Conservation (phyloP, 2,113 vertebrate species). For the Anoplopoma fimbria region DNA sequence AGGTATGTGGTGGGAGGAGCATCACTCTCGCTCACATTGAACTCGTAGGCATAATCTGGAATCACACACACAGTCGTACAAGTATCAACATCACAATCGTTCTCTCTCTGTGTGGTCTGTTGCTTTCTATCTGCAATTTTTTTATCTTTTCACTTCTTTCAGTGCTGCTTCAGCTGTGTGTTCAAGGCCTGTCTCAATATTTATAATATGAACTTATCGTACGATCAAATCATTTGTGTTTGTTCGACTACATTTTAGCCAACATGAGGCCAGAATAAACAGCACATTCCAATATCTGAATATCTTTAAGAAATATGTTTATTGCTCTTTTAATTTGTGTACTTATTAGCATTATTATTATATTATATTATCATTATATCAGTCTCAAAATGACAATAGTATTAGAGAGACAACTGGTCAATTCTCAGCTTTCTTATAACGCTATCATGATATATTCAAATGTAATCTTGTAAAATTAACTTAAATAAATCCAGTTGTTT, state of each 20-base stretch:
- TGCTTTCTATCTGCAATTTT: neutral
- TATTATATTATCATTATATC: neutral
- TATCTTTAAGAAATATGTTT: neutral
- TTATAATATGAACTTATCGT: too few relatives aligned
- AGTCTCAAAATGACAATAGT: neutral
- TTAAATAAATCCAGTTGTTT: too few relatives aligned
- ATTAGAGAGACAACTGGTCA: too few relatives aligned
- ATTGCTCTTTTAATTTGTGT: neutral
- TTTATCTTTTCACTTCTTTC: too few relatives aligned
- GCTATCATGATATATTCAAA: too few relatives aligned
- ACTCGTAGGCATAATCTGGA: slow-evolving; percentile 93
- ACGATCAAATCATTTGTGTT: neutral
- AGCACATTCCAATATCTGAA: neutral
- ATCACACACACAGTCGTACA: neutral
- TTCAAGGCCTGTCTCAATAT: too few relatives aligned
- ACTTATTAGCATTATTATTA: neutral
- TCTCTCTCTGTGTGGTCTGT: neutral
- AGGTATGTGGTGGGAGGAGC: slow-evolving; percentile 92
- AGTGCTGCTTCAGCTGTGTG: neutral
- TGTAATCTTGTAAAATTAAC: too few relatives aligned
- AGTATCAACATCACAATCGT: neutral
- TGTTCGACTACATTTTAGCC: too few relatives aligned
- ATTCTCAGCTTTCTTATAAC: too few relatives aligned
- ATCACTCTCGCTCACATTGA: slow-evolving; percentile 91
- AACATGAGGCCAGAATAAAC: neutral